Conservation (phyloP, 2,113 vertebrate genomes). For the Siphamia tubifer region DNA sequence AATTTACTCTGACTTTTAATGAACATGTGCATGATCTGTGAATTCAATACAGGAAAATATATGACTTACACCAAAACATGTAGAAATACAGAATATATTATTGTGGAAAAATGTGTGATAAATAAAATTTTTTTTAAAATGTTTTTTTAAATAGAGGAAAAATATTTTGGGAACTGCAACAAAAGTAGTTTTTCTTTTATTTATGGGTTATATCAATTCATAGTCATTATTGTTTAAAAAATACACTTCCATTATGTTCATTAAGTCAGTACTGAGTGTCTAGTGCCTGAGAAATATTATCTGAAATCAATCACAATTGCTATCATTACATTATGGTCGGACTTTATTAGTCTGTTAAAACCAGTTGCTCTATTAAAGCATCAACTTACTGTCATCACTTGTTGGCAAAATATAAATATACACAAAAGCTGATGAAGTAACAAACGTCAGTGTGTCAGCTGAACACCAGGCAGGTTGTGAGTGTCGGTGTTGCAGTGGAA, state of each 20-base stretch:
- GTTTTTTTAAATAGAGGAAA: too few species aligned
- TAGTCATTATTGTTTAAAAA: slow-evolving; percentile 45
- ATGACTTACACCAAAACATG: too few species aligned
- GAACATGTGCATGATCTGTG: too few species aligned
- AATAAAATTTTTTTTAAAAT: too few species aligned
- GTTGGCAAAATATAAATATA: not conserved
- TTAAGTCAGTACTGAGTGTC: slow-evolving; percentile 7
- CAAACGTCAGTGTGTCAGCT: slow-evolving; percentile 24
- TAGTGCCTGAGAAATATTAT: slow-evolving; percentile 48
- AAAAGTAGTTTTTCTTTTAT: not conserved
- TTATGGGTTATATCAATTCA: not conserved
- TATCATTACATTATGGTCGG: slow-evolving; percentile 26
- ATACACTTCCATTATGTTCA: slow-evolving; percentile 2
- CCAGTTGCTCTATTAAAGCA: slow-evolving; percentile 46
- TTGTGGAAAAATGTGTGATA: too few species aligned
- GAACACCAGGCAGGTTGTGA: not conserved
- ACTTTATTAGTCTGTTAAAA: slow-evolving; percentile 58
- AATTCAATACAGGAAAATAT: too few species aligned
- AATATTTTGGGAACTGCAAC: too few species aligned
- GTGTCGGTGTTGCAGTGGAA: not conserved
- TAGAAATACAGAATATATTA: too few species aligned
- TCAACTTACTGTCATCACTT: slow-evolving; percentile 26
- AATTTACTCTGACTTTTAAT: too few species aligned
- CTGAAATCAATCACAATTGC: slow-evolving; percentile 61
- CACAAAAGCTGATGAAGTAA: not conserved